Conservation (phyloP, 2,113 vertebrate species). For the Hydropotes inermis region DNA sequence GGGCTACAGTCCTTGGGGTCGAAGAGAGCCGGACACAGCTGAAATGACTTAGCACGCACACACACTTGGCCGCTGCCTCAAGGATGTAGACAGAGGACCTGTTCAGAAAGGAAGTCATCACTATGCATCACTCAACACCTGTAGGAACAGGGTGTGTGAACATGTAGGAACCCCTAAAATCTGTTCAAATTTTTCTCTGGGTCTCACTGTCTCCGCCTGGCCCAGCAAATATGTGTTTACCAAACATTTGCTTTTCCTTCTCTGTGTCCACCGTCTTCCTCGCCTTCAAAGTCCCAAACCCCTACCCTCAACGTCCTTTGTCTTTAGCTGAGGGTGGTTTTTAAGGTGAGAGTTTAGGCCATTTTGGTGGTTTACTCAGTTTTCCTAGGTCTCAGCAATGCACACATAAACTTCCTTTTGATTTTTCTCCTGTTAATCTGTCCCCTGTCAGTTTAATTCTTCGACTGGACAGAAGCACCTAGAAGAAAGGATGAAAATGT, state of each 20-base stretch:
- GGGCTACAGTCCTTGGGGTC: not conserved
- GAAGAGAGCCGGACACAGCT: not conserved
- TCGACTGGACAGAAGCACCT: not conserved
- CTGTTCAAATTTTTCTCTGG: not conserved
- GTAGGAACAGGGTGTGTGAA: not conserved
- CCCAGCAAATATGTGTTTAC: too few relatives aligned
- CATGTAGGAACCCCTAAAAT: not conserved
- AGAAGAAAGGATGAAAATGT: not conserved
- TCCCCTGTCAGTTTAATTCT: not conserved
- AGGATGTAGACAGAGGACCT: not conserved
- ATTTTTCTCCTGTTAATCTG: not conserved
- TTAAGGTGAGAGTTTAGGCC: not conserved
- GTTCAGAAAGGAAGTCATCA: not conserved
- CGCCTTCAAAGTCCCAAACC: not conserved
- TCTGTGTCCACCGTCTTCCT: too few relatives aligned
- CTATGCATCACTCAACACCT: not conserved
- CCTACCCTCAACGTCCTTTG: accelerated
- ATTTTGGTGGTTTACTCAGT: not conserved
- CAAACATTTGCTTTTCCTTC: not conserved
- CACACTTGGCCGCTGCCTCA: not conserved
- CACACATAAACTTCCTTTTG: not conserved
- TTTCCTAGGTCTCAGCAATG: not conserved
- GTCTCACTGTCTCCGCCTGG: not conserved
- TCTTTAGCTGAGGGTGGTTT: not conserved
- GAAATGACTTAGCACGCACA: accelerated